Percentiles rank a stretch among this genome's conserved stretches.
phyloP scores from a whole-genome alignment of 2,113 vertebrate species.

The Monopterus albus region DNA sequence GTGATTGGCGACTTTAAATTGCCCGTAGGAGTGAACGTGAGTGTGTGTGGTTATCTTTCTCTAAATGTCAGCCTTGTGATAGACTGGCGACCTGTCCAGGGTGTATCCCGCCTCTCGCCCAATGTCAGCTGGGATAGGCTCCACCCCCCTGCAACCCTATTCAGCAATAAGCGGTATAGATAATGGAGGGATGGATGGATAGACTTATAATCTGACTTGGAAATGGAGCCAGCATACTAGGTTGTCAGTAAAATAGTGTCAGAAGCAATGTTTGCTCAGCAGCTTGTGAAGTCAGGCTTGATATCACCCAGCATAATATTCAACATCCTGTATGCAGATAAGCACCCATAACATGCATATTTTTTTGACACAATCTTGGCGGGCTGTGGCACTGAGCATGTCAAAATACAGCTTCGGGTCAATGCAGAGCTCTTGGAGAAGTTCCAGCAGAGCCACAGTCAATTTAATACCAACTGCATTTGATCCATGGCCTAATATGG shows the following conservation, averaged over 20 bases:
- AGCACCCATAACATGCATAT: slow-evolving; percentile 23
- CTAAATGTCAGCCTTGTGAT: no score
- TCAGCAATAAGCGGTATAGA: no score
- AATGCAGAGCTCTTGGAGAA: slow-evolving; percentile 15
- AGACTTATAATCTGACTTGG: background rate
- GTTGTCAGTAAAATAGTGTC: background rate
- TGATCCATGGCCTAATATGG: slow-evolving; percentile 9
- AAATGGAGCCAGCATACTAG: background rate
- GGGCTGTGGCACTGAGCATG: slow-evolving; percentile 9
- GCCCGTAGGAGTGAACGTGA: no score
- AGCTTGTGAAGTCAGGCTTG: slow-evolving; percentile 23
- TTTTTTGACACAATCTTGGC: slow-evolving; percentile 49
- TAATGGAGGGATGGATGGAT: no score
- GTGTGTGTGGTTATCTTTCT: no score
- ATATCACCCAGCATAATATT: slow-evolving; percentile 24
- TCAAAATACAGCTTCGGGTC: slow-evolving; percentile 16
- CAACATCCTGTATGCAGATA: slow-evolving; percentile 46
- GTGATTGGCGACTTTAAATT: no score
- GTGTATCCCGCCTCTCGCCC: no score
- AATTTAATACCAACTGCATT: slow-evolving; percentile 24
- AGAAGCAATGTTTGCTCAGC: background rate
- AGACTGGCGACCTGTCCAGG: no score
- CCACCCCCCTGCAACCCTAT: no score
- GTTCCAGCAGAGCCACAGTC: slow-evolving; percentile 32
- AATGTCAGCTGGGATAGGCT: no score